Base-by-base conservation (phyloP, 2,113 vertebrate genomes). In the Todiramphus saurophagus region DNA sequence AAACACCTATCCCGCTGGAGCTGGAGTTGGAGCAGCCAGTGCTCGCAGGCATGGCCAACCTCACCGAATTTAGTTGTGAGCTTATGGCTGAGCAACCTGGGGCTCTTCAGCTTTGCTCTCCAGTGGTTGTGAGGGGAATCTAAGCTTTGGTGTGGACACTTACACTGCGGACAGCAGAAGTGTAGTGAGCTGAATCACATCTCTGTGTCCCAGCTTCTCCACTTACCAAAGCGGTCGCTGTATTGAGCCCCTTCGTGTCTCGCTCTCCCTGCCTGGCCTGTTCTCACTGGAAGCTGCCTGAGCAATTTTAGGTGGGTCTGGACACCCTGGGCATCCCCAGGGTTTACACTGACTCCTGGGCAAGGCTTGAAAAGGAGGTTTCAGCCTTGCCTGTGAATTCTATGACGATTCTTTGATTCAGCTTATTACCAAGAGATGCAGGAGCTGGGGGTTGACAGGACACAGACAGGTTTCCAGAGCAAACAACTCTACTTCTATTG, bases 281-380 rank as follows among this genome's bases (percentile, higher is more conserved):
- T 28, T 73, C 46, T 20, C 59, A 31, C 23, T 7, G 33, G 53
- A 48, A 9, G 21, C 15, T 28, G 50, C 43, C 59, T 9, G 8
- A 51, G 64, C 18, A 33, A 0, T 9, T 27, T 25, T 7, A 6
- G n/a, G 53, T 10, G 62, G 5, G 7, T 72, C 24, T 59, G 60
- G 16, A 11, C 6, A 19, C 27, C 62, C 18, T 33, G 41, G 43
- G 5, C 64, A 44, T 6, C 31, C 33, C 3, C 2, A 75, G 43
- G n/a, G 53, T 5, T 27, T 17, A 8, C 17, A 14, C 1, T 6
- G 55, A 39, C 3, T 41, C n/a, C 44, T 35, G 24, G 6, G 1
- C 30, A 67, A 37, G 39, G 33, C 17, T 50, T 16, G 16, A 43
- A 25, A 68, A 35, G 18, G 5, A 5, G 3, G 10, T 19, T 2